Evolutionary conservation across 2,797 vertebrate species (phyloP), one percentile per base, ranked within the genome.

Genomic region (Anniella stebbinsi): DNA sequence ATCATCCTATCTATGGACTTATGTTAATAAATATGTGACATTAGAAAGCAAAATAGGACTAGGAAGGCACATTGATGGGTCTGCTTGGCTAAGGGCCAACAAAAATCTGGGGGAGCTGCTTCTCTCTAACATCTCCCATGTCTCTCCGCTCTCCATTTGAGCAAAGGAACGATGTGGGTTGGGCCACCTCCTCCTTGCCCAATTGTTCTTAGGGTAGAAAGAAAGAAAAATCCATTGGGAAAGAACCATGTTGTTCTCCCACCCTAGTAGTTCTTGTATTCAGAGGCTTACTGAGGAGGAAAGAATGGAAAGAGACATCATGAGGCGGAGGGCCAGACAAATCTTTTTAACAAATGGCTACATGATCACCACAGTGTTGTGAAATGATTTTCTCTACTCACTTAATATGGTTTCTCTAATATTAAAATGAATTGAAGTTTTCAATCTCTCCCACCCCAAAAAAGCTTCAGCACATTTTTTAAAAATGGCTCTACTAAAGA

Each of bases 401-500:
- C 70, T n/a, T 12, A 72, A 4, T 36, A 57, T 73, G 67, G 25
- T 33, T 88, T 15, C 69, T 75, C 6, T 60, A 60, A 83, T 60
- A 66, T 28, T 38, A 70, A 88, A 81, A 41, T 33, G 67, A 15
- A 57, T 81, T 70, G 18, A n/a, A 81, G 10, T 12, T 41, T 72
- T 82, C 25, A 73, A 48, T 73, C 72, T 38, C 38, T 18, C 48
- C 2, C 28, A 41, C 9, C 18, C 0, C 1, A 13, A 8, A 60
- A 60, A 48, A 36, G n/a, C 17, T 23, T 69, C 33, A 17, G 91
- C 84, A 2, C 11, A 0, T 75, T 83, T 80, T 57, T 28, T 13
- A 38, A 33, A 91, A 92, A 82, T 57, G 33, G 0, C 75, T 66
- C 33, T 5, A 28, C 70, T 89, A 72, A 91, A 1, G 18, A 91